Percentiles rank a stretch among this genome's conserved stretches.
Evolutionary conservation across 2,797 vertebrate genomes (phyloP).

Genomic region (Tokudaia tokunoshimensis): DNA sequence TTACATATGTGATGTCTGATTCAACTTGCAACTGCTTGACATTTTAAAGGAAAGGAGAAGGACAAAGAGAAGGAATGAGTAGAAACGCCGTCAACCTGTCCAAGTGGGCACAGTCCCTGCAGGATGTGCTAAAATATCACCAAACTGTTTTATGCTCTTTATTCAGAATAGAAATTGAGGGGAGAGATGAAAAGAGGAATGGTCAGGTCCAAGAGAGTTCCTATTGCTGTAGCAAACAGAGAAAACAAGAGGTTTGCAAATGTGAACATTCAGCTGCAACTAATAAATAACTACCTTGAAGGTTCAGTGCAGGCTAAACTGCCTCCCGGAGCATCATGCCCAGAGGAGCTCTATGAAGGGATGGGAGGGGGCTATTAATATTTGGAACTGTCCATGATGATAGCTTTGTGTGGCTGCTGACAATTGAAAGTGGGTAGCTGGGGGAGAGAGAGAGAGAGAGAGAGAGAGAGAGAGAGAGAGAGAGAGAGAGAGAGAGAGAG

Average conservation of each 20-base stretch:
- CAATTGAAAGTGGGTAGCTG: neutral
- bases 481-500: neutral
- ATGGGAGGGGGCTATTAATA: neutral
- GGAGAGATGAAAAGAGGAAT: neutral
- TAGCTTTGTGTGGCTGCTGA: neutral
- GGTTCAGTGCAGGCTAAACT: neutral
- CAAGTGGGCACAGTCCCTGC: too few species aligned
- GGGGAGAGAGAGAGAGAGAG: neutral
- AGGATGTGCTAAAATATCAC: neutral
- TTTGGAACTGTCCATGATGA: fast-evolving
- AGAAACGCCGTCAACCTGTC: neutral
- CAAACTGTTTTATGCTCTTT: neutral
- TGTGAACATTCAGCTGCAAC: neutral
- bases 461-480: neutral
- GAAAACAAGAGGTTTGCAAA: neutral
- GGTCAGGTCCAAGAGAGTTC: neutral
- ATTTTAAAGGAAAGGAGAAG: neutral
- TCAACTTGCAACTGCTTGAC: neutral
- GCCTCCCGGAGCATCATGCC: neutral
- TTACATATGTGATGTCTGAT: neutral
- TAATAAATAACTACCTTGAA: neutral
- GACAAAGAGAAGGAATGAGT: neutral
- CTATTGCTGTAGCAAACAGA: neutral
- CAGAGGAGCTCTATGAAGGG: neutral
- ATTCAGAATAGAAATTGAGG: neutral